Evolutionary conservation across 2,113 vertebrate species (phyloP).

Genomic region (Orycteropus afer): DNA sequence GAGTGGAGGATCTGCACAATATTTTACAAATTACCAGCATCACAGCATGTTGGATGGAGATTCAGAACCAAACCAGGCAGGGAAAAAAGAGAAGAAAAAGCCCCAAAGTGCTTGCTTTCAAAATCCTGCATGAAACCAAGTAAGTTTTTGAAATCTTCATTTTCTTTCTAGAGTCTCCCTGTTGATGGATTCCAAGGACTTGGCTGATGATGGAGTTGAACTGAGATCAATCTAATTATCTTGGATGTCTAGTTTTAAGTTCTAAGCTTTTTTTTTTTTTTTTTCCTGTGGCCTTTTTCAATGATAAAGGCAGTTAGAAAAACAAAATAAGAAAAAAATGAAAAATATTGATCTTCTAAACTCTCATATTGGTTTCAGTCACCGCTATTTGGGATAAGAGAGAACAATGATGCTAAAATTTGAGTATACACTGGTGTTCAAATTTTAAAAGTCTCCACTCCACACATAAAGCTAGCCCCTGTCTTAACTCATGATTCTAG

Average conservation of each 20-base stretch:
- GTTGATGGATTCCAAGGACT: conserved; percentile 44
- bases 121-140: conserved; percentile 57
- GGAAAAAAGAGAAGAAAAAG: conserved; percentile 77
- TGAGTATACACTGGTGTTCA: background rate
- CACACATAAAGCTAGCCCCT: background rate
- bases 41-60: conserved; percentile 81
- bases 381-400: conserved; percentile 62
- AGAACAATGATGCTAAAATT: background rate
- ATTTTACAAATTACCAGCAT: conserved; percentile 86
- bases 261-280: conserved; percentile 83
- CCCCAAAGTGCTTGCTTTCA: conserved; percentile 61
- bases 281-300: conserved; percentile 74
- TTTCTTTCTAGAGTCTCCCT: conserved; percentile 57
- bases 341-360: conserved; percentile 80
- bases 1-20: conserved; percentile 74
- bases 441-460: background rate
- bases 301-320: conserved; percentile 81
- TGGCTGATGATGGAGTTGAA: conserved; percentile 79
- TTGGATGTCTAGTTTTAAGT: conserved; percentile 81
- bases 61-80: conserved; percentile 76
- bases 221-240: conserved; percentile 84
- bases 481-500: background rate
- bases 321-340: conserved; percentile 77
- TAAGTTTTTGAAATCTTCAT: conserved; percentile 42
- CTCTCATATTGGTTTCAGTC: conserved; percentile 77